These are phyloP conservation scores for Actinernus sp. DNA, from an alignment of 92 coral and sea anemone species.

Conservation along the genomic window DNA sequence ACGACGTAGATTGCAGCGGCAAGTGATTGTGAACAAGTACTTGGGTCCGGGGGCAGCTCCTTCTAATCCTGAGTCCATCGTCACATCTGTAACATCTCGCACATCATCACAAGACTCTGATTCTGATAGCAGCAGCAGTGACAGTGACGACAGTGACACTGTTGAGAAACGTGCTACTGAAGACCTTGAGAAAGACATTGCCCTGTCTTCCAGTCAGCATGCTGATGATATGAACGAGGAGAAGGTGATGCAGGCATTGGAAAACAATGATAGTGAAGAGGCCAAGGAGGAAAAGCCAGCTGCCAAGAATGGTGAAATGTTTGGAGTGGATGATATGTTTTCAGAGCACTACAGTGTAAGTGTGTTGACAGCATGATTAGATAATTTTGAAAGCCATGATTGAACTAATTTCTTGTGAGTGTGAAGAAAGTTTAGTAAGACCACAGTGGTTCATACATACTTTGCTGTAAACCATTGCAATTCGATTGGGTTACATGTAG, in stretches of 20 bases:
- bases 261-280: slow-evolving; percentile 16
- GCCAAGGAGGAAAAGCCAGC: slow-evolving; percentile 18
- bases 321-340: slow-evolving; percentile 95
- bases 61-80: slow-evolving; percentile 72
- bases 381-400: no score
- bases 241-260: slow-evolving; percentile 17
- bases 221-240: background rate
- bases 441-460: no score
- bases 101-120: slow-evolving; percentile 55
- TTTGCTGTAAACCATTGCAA: no score
- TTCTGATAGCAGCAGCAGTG: slow-evolving; percentile 57
- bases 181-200: slow-evolving; percentile 80
- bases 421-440: no score
- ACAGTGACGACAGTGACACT: slow-evolving; percentile 78
- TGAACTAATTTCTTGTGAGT: no score
- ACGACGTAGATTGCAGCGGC: slow-evolving; percentile 81
- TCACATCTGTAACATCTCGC: slow-evolving; percentile 79
- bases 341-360: slow-evolving; percentile 87
- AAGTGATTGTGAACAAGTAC: slow-evolving; percentile 88
- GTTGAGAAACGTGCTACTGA: slow-evolving; percentile 79
- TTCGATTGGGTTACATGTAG: no score
- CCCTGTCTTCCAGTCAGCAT: slow-evolving; percentile 36
- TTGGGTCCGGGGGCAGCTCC: slow-evolving; percentile 47
- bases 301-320: slow-evolving; percentile 84
- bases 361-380: no score